Evolutionary conservation across 2,113 vertebrate species (phyloP).

Genomic region (Lipophrys pholis): DNA sequence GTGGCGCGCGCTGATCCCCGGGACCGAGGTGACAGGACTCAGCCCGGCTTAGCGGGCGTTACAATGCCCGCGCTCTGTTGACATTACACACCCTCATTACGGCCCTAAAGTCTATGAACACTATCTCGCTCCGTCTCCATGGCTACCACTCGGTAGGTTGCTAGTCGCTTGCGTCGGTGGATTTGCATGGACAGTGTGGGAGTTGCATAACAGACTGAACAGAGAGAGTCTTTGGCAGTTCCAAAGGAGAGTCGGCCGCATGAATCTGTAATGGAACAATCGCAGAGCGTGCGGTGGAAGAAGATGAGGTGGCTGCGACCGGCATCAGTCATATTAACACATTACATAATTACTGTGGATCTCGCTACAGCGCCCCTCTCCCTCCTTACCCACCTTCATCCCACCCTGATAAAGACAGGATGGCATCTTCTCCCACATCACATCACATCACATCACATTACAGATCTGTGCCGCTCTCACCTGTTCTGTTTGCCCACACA

Average conservation of each 20-base stretch:
- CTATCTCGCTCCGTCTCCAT: conserved; percentile 74
- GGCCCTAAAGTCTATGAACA: conserved; percentile 62
- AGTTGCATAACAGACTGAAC: conserved; percentile 76
- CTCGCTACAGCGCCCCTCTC: conserved; percentile 15
- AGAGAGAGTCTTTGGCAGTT: conserved; percentile 45
- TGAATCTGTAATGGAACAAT: conserved; percentile 63
- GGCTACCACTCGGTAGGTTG: conserved; percentile 66
- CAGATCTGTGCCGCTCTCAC: conserved; percentile 20
- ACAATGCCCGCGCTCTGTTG: conserved; percentile 60
- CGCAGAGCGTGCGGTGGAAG: conserved; percentile 27
- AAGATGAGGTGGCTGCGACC: conserved; percentile 32
- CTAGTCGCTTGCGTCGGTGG: conserved; percentile 72
- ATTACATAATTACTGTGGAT: conserved; percentile 59
- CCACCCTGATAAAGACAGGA: conserved; percentile 34
- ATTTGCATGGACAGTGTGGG: conserved; percentile 78
- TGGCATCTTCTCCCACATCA: conserved; percentile 29
- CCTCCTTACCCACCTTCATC: background rate
- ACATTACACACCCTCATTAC: conserved; percentile 66
- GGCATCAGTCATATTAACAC: conserved; percentile 48
- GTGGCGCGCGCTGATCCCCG: conserved; percentile 1
- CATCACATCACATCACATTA: conserved; percentile 8
- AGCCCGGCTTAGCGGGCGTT: conserved; percentile 39
- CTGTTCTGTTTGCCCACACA: conserved; percentile 17
- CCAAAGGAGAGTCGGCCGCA: conserved; percentile 52
- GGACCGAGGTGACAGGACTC: conserved; percentile 32